Base-by-base conservation (phyloP, 2,113 vertebrate species). In the Corythoichthys haematopterus region DNA sequence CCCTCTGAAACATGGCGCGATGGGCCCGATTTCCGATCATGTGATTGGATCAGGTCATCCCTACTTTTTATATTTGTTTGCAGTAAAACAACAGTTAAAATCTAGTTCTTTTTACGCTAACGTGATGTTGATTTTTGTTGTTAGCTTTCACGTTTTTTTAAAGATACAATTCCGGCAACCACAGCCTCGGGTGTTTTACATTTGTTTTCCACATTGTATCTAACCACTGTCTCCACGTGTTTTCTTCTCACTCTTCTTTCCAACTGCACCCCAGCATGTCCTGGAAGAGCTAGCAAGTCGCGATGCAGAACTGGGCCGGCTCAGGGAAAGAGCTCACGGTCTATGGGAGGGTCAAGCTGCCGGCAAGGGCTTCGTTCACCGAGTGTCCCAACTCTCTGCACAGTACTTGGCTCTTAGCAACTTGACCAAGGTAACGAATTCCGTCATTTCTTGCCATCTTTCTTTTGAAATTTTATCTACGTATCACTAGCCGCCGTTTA, bases 311-410 rank as follows among this genome's bases (percentile, higher is more conserved):
- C 93, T 99, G 91, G 87, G 89, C 88, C 91, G 90, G 84, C 93
- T 99, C 76, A 95, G 94, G 89, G 95, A 95, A 80, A 93, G 94
- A 91, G 97, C 97, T 90, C 94, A 95, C 84, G 92, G 91, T 88
- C 94, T 99, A 74, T 95, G 94, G 93, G 96, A 98, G 90, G 96
- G 94, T 79, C 95, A 96, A 87, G 94, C 95, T 73, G 94, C 94
- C 80, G 94, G 94, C 85, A 97, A 94, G 91, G 95, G 94, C 91
- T 99, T 98, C 91, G 90, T 94, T 87, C 95, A 97, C 89, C 95
- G 95, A 82, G 97, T 98, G 65, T 98, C 96, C 78, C 96, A 97
- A 91, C 93, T 99, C 76, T 96, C 95, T 68, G 94, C 96, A 64
- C 95, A 95, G 63, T 99, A 95, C 85, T 92, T 99, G 85, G 93